Conservation (phyloP, 64 coral and sea anemone genomes). For the Hydrozoanthus tunicans region DNA sequence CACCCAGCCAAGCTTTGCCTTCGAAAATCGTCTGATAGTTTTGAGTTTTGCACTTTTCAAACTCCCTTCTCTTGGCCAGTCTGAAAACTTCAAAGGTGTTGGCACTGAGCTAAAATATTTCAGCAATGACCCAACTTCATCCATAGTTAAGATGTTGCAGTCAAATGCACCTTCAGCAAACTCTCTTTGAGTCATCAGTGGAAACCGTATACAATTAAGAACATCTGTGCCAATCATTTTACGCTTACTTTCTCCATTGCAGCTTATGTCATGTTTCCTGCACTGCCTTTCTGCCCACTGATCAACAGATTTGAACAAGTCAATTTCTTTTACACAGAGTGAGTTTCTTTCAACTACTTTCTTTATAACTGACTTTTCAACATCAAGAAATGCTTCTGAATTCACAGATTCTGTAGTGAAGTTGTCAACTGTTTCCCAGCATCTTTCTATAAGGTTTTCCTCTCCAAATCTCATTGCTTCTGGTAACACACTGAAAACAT, state of each 20-base stretch:
- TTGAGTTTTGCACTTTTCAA: slow-evolving; percentile 34
- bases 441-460: slow-evolving; percentile 21
- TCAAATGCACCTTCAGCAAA: slow-evolving; percentile 44
- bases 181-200: slow-evolving; percentile 42
- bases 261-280: background rate
- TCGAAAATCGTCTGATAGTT: slow-evolving; percentile 45
- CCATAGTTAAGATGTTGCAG: slow-evolving; percentile 42
- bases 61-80: slow-evolving; percentile 18
- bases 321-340: slow-evolving; percentile 37
- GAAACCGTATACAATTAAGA: slow-evolving; percentile 38
- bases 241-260: slow-evolving; percentile 32
- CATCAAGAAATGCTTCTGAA: slow-evolving; percentile 27
- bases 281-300: slow-evolving; percentile 36
- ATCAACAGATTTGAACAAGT: slow-evolving; percentile 53
- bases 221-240: slow-evolving; percentile 27
- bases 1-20: slow-evolving; percentile 36
- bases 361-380: slow-evolving; percentile 29
- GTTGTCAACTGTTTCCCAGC: slow-evolving; percentile 49
- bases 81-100: background rate
- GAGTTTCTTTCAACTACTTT: slow-evolving; percentile 42
- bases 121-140: slow-evolving; percentile 32
- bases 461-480: slow-evolving; percentile 32
- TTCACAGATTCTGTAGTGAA: slow-evolving; percentile 31
- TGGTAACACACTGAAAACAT: slow-evolving; percentile 55
- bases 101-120: slow-evolving; percentile 34